Percentiles rank a stretch among this genome's conserved stretches.
These are phyloP conservation scores for Pseudomyrmex pallidus DNA, from an alignment of 1,140 invertebrate genomes.

Conservation along the genomic window DNA sequence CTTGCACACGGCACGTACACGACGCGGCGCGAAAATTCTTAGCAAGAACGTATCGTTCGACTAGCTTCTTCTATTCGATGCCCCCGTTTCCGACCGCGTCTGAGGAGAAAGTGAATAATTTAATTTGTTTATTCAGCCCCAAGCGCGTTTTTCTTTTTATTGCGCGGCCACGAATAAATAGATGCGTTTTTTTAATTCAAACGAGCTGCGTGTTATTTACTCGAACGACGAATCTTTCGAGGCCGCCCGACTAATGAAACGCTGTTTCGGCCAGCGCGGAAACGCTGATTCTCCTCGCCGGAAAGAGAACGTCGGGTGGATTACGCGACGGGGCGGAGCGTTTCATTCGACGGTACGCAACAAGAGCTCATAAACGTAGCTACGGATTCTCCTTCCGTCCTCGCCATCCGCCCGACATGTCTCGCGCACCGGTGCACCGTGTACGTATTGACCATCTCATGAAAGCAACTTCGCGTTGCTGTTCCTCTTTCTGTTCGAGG, in stretches of 20 bases:
- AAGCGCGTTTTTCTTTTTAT: background rate
- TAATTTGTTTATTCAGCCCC: constrained; percentile 50
- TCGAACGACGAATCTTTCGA: constrained; percentile 49
- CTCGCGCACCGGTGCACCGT: background rate
- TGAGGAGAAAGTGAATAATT: constrained; percentile 19
- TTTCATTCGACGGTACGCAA: constrained; percentile 34
- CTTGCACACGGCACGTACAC: constrained; percentile 49
- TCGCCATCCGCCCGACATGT: background rate
- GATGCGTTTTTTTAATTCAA: constrained; percentile 10
- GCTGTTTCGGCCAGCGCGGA: constrained; percentile 18
- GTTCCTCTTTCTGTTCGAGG: background rate
- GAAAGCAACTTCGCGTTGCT: background rate
- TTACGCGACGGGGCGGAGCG: constrained; percentile 8
- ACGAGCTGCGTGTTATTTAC: constrained; percentile 19
- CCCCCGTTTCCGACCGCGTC: no score
- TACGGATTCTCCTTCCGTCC: constrained; percentile 15
- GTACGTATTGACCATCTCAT: constrained; percentile 15
- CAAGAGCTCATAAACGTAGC: constrained; percentile 45
- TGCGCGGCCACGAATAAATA: background rate
- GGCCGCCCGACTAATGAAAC: constrained; percentile 38
- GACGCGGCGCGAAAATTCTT: constrained; percentile 33
- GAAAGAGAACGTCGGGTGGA: constrained; percentile 21
- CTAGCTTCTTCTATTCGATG: background rate
- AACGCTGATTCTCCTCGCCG: constrained; percentile 4
- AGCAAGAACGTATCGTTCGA: background rate